Conservation (phyloP, 1,140 invertebrate genomes). For the Drosophila orosa region DNA sequence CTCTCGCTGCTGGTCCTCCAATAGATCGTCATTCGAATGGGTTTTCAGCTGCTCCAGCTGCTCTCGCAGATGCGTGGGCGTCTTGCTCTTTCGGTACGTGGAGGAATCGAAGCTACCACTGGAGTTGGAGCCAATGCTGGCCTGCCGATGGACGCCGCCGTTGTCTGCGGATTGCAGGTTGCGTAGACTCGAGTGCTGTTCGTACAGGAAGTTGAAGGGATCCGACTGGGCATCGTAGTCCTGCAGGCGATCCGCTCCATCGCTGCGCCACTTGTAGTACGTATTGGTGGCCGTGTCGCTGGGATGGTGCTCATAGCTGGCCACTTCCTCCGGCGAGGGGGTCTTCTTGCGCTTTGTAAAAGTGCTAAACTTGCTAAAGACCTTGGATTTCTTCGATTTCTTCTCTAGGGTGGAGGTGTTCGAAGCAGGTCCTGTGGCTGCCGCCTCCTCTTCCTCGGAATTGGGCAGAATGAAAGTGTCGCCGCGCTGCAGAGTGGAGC, state of each 20-base stretch:
- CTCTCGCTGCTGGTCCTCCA: constrained; percentile 58
- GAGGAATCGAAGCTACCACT: constrained; percentile 75
- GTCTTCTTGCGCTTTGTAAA: constrained; percentile 82
- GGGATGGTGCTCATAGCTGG: constrained; percentile 78
- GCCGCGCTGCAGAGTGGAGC: constrained; percentile 71
- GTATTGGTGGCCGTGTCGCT: constrained; percentile 81
- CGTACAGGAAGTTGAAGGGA: constrained; percentile 82
- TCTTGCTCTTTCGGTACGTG: constrained; percentile 75
- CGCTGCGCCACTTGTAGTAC: constrained; percentile 80
- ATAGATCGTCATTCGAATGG: constrained; percentile 66
- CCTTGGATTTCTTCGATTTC: constrained; percentile 81
- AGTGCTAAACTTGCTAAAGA: constrained; percentile 79
- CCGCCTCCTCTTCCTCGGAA: constrained; percentile 51
- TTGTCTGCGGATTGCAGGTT: constrained; percentile 23
- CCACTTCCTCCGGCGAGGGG: constrained; percentile 60
- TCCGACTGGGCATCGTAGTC: constrained; percentile 78
- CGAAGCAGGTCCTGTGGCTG: constrained; percentile 17
- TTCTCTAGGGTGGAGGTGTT: constrained; percentile 77
- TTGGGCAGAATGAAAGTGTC: constrained; percentile 75
- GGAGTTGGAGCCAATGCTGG: constrained; percentile 62
- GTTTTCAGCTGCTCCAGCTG: constrained; percentile 78
- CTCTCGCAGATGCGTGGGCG: constrained; percentile 66
- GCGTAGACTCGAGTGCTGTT: constrained; percentile 70
- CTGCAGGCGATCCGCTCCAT: constrained; percentile 65
- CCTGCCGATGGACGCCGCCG: constrained; percentile 38